Evolutionary conservation across 2,888 invertebrate genomes (phyloP).

Genomic region (Unio pictorum): DNA sequence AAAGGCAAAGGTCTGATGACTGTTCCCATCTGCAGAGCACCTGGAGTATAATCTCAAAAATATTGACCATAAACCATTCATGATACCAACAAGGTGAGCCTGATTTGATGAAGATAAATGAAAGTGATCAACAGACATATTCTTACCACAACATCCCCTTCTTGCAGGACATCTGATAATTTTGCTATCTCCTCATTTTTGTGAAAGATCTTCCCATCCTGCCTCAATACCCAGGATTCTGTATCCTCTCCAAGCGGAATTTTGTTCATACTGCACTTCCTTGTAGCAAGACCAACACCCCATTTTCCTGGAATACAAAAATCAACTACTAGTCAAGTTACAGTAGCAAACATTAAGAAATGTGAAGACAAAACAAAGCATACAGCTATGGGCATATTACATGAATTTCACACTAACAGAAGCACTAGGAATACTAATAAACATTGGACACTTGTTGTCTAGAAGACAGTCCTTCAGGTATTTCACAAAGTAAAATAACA

Average conservation of each 20-base stretch:
- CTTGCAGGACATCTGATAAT: conserved; percentile 80
- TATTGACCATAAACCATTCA: too few species aligned
- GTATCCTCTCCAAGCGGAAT: conserved; percentile 90
- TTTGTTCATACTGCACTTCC: conserved; percentile 88
- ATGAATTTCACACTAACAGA: not conserved
- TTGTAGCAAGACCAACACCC: conserved; percentile 94
- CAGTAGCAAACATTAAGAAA: conserved; percentile 1
- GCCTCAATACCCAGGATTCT: conserved; percentile 92
- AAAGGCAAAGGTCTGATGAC: too few species aligned
- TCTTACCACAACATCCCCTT: conserved; percentile 90
- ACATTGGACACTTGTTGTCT: too few species aligned
- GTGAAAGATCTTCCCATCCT: conserved; percentile 89
- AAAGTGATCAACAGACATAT: not conserved
- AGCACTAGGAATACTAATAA: too few species aligned
- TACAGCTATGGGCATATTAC: not conserved
- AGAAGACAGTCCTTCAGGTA: too few species aligned
- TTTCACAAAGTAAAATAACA: too few species aligned
- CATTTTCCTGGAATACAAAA: conserved; percentile 74
- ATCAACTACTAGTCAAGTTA: not conserved
- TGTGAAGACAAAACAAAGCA: not conserved
- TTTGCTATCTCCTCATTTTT: conserved; percentile 85
- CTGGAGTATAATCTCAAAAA: too few species aligned
- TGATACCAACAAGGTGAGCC: too few species aligned
- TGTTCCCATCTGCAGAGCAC: too few species aligned
- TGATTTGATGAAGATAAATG: not conserved